Evolutionary conservation across 2,888 invertebrate genomes (phyloP), one percentile per base, ranked within the genome.

Genomic region (Idaea straminata): DNA sequence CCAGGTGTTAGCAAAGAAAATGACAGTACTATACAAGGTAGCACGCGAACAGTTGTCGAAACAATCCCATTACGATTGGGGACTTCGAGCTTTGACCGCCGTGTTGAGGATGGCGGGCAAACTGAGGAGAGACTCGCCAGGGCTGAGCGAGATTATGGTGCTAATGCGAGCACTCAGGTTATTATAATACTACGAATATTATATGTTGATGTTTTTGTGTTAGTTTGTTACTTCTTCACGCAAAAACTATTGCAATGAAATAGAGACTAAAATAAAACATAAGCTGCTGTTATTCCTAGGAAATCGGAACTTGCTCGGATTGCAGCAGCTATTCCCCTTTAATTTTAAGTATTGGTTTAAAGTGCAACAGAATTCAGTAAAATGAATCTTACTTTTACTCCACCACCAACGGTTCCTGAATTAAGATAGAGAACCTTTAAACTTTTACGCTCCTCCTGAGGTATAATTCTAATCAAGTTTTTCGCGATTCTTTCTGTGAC

Each of bases 1-100:
- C 4, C 65, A 90, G 90, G 93, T 96, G 5, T 85, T 98, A 61
- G 98, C 98, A 0, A 98, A 98, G 86, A 98, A 98, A 88, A 98
- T 98, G 97, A 98, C 98, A 0, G 97, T 97, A 0, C 85, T 98
- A 13, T 98, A 98, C 86, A 96, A 96, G 78, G 92, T 98, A 68
- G 97, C 98, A 0, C 94, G 95, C 66, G 97, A 97, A 77, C 98
- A 98, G 83, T 91, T 98, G 62, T 98, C 98, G 0, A 97, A 98
- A 81, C 98, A 98, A 83, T 96, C 96, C 25, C 98, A 98, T 84
- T 98, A 98, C 86, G 98, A 98, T 86, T 98, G 98, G 95, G 98
- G 98, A 0, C 88, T 98, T 73, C 94, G 98, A 64, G 98, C 98
- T 4, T 89, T 98, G n/a, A 98, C 98, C 73, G 96, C 98, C 0